These are phyloP conservation scores for Pachymerium ferrugineum DNA, from an alignment of 2,888 invertebrate species.

Conservation along the genomic window DNA sequence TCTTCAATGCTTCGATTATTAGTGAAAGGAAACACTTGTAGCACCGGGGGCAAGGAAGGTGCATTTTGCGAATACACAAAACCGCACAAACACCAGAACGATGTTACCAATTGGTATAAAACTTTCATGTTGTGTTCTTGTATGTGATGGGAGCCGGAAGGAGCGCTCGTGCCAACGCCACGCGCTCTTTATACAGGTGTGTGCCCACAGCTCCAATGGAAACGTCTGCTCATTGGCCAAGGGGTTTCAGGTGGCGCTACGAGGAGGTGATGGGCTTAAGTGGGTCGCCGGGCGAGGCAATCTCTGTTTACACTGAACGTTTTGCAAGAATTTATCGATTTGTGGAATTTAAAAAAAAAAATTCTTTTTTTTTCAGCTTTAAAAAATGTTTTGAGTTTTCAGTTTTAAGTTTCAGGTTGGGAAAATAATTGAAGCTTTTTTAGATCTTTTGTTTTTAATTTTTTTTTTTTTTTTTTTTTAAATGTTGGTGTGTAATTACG, in stretches of 20 bases:
- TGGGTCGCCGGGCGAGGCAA: not conserved
- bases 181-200: conserved; percentile 21
- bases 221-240: not conserved
- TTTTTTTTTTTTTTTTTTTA: not conserved
- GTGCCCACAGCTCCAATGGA: conserved; percentile 9
- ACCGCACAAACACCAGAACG: not conserved
- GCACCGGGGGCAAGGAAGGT: not conserved
- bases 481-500: conserved; percentile 5
- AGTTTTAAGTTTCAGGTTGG: too few relatives aligned
- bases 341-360: too few relatives aligned
- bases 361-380: too few relatives aligned
- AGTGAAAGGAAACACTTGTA: not conserved
- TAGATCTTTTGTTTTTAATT: not conserved
- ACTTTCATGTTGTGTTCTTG: not conserved
- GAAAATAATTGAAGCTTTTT: too few relatives aligned
- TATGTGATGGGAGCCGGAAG: not conserved
- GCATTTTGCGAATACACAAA: too few relatives aligned
- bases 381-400: too few relatives aligned
- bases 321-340: too few relatives aligned
- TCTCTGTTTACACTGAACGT: not conserved
- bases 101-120: not conserved
- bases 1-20: not conserved
- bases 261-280: not conserved
- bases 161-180: conserved; percentile 7
- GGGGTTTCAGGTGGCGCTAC: conserved; percentile 18